Conservation (phyloP, 2,113 vertebrate species). For the Alexandromys fortis region DNA sequence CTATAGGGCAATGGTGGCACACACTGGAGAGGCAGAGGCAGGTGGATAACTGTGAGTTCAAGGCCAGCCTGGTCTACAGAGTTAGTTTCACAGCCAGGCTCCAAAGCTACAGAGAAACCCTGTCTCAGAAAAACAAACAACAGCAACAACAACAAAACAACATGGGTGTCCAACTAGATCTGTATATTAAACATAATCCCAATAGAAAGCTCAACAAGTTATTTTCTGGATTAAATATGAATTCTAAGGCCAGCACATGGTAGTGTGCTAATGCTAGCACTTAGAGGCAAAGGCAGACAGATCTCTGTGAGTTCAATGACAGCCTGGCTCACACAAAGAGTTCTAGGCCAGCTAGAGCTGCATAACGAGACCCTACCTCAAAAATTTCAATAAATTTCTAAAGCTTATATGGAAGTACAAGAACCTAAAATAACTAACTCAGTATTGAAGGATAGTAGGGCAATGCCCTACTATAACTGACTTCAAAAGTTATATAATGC, state of each 20-base stretch:
- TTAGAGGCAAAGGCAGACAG: neutral
- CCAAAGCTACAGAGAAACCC: no score
- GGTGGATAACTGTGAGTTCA: no score
- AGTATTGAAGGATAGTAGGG: neutral
- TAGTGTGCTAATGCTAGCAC: neutral
- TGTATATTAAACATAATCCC: neutral
- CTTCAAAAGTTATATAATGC: neutral
- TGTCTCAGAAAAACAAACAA: no score
- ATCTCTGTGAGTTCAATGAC: neutral
- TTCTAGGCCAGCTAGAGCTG: neutral
- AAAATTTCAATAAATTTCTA: neutral
- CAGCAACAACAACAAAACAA: no score
- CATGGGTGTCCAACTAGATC: neutral
- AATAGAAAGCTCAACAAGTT: constrained; percentile 8
- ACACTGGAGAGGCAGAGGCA: no score
- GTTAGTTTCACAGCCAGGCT: no score
- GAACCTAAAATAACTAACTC: neutral
- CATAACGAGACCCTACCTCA: neutral
- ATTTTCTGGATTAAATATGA: neutral
- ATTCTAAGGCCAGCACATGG: neutral
- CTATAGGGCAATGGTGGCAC: neutral
- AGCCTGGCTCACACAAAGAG: neutral
- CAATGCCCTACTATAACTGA: neutral
- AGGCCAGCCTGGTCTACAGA: no score
- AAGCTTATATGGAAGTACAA: neutral